Evolutionary conservation across 2,113 vertebrate genomes (phyloP).

Genomic region (Sylvietta virens): DNA sequence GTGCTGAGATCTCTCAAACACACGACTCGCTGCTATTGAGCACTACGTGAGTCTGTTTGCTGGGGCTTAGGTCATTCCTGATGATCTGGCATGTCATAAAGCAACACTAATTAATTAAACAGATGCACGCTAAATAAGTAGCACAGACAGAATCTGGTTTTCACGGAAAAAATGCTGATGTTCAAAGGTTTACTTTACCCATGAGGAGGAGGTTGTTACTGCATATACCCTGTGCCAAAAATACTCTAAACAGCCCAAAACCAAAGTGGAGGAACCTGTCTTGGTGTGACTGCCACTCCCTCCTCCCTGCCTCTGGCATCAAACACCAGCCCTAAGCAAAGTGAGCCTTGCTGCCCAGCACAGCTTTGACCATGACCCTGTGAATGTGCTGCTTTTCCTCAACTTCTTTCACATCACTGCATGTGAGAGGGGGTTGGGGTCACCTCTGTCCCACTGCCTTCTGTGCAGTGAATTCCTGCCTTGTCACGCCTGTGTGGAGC

Average conservation of each 20-base stretch:
- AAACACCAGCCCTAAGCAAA: not conserved
- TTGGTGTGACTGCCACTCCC: rapidly evolving
- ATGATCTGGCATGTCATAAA: not conserved
- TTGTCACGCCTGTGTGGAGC: rapidly evolving
- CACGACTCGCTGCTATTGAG: not conserved
- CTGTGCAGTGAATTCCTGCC: not conserved
- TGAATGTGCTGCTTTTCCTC: not conserved
- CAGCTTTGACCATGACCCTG: not conserved
- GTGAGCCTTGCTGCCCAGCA: not conserved
- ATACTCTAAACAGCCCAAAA: not conserved
- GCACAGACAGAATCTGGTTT: not conserved
- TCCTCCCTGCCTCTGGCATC: not conserved
- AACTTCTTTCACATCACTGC: not conserved
- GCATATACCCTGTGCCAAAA: not conserved
- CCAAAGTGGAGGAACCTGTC: not conserved
- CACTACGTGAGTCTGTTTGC: not conserved
- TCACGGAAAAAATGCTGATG: not conserved
- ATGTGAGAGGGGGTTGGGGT: not conserved
- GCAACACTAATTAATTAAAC: not conserved
- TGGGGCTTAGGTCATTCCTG: not conserved
- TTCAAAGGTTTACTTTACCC: not conserved
- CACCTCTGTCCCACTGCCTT: not conserved
- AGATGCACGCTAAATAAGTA: not conserved
- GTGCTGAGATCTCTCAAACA: not conserved
- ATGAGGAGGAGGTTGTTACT: not conserved